Evolutionary conservation across 2,797 vertebrate genomes (phyloP).

Genomic region (Luscinia luscinia): DNA sequence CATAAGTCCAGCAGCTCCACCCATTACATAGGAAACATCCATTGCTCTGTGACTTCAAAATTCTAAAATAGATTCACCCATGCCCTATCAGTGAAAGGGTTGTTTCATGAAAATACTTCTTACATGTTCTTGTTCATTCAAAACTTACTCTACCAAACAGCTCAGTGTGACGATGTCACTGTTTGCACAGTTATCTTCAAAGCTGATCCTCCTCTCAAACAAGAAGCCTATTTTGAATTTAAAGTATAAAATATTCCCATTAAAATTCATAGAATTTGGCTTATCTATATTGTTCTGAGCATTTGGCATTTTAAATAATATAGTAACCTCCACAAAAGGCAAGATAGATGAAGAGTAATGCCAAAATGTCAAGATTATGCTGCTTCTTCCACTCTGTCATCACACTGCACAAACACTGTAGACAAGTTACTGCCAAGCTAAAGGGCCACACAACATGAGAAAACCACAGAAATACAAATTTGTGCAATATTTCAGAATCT

Average conservation of each 20-base stretch:
- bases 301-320: constrained; percentile 59
- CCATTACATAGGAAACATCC: background rate
- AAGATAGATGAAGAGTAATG: constrained; percentile 47
- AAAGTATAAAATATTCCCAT: constrained; percentile 24
- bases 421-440: background rate
- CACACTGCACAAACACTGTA: background rate
- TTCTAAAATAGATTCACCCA: background rate
- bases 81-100: background rate
- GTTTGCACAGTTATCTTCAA: constrained; percentile 44
- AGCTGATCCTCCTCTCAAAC: constrained; percentile 39
- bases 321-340: constrained; percentile 34
- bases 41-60: background rate
- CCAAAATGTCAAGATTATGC: constrained; percentile 56
- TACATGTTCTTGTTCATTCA: background rate
- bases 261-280: constrained; percentile 56
- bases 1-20: background rate
- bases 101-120: background rate
- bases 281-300: constrained; percentile 49
- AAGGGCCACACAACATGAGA: background rate
- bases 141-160: constrained; percentile 1
- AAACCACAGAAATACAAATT: background rate
- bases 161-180: background rate
- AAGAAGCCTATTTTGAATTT: constrained; percentile 33
- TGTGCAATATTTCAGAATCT: background rate
- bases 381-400: constrained; percentile 35